These are phyloP conservation scores for Anastrepha obliqua DNA, from an alignment of 1,140 invertebrate species.

Conservation along the genomic window DNA sequence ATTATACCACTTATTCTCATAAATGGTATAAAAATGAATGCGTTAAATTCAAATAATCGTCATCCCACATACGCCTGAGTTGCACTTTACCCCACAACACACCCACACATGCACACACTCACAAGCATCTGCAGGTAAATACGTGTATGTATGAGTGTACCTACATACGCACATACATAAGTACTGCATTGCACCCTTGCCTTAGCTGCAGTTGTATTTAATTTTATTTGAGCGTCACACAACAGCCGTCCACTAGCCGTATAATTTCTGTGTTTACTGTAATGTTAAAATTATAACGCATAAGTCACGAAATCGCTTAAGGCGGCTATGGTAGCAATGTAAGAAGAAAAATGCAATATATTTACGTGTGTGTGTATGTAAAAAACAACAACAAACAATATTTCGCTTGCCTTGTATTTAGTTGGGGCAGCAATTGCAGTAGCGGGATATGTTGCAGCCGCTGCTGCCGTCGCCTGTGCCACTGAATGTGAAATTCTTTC, in stretches of 20 bases:
- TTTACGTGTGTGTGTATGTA: neutral
- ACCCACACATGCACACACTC: neutral
- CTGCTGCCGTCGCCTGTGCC: neutral
- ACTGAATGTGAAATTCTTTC: constrained; percentile 55
- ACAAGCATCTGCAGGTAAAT: too few species aligned
- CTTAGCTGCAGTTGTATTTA: constrained; percentile 6
- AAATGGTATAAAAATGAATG: neutral
- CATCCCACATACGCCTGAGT: neutral
- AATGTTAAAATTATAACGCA: constrained; percentile 71
- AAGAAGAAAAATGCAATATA: constrained; percentile 9
- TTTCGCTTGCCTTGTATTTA: neutral
- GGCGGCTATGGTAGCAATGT: neutral
- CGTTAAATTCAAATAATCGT: neutral
- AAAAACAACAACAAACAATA: neutral
- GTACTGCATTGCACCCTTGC: neutral
- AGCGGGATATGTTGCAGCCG: constrained; percentile 31
- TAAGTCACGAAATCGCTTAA: constrained; percentile 67
- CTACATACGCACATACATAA: neutral
- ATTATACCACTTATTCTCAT: neutral
- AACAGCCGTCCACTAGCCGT: neutral
- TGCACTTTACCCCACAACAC: neutral
- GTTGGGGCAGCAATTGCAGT: constrained; percentile 17
- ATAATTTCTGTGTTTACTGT: constrained; percentile 59
- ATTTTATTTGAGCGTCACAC: constrained; percentile 41
- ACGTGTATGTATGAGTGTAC: too few species aligned